A percentile compares a stretch with the other conserved stretches of the same genome.
phyloP scores from a whole-genome alignment of 2,888 invertebrate genomes.

The Xylocampa areola region DNA sequence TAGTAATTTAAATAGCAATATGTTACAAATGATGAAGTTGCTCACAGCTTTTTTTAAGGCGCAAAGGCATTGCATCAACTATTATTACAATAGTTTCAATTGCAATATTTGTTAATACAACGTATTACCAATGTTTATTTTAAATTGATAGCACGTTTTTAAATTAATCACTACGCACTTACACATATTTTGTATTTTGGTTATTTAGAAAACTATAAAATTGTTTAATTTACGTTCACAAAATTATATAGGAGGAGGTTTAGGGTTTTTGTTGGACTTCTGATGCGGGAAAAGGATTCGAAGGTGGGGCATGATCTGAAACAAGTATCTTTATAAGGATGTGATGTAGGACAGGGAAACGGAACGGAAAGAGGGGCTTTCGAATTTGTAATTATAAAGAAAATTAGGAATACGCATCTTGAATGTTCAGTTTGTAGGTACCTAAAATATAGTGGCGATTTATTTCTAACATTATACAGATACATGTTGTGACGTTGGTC shows the following conservation, averaged over 20 bases:
- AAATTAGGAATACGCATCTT: no score
- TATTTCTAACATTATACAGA: no score
- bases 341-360: background rate
- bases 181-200: background rate
- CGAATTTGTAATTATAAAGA: no score
- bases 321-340: slow-evolving; percentile 40
- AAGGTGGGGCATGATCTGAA: slow-evolving; percentile 37
- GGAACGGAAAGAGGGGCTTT: no score
- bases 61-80: background rate
- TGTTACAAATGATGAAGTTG: slow-evolving; percentile 16
- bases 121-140: no score
- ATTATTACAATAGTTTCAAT: no score
- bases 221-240: background rate
- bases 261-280: slow-evolving; percentile 4
- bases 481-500: no score
- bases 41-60: slow-evolving; percentile 23
- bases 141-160: background rate
- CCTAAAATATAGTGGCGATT: no score
- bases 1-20: slow-evolving; percentile 26
- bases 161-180: background rate
- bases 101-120: no score
- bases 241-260: background rate
- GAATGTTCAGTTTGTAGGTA: no score
- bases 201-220: background rate
- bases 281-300: slow-evolving; percentile 16